Percentiles rank a stretch among this genome's conserved stretches.
These are phyloP conservation scores for Odontothrips loti DNA, from an alignment of 2,888 invertebrate species.

Conservation along the genomic window DNA sequence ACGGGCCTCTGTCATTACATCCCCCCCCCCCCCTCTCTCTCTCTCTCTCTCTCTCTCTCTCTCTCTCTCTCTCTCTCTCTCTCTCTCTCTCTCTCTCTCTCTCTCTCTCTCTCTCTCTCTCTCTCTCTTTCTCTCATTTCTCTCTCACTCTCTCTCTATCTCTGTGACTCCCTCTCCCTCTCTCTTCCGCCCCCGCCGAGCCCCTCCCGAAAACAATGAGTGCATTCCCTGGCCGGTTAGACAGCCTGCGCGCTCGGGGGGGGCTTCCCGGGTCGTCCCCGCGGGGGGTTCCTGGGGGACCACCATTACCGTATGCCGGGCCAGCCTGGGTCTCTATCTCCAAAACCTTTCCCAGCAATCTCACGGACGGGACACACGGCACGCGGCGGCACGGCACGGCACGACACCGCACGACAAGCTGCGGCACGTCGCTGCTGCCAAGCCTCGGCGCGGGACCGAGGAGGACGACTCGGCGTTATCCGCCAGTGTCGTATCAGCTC, in stretches of 20 bases:
- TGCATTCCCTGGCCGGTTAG: not conserved
- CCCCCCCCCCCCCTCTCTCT: not conserved
- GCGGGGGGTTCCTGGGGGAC: constrained; percentile 8
- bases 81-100: not conserved
- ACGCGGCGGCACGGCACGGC: too few species aligned
- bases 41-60: not conserved
- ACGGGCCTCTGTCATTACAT: not conserved
- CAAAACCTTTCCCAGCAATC: constrained; percentile 10
- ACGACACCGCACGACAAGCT: too few species aligned
- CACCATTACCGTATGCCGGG: constrained; percentile 19
- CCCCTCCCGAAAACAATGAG: constrained; percentile 9
- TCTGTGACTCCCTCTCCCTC: not conserved
- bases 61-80: too few species aligned
- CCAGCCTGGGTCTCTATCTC: not conserved
- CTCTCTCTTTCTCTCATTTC: not conserved
- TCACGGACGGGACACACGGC: too few species aligned
- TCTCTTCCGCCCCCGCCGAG: not conserved
- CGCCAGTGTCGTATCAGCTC: not conserved
- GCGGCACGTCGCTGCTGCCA: too few species aligned
- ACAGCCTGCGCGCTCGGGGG: not conserved
- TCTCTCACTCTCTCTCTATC: not conserved
- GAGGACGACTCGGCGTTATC: too few species aligned
- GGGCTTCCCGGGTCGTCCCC: not conserved
- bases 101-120: not conserved
- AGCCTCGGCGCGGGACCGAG: too few species aligned